Evolutionary conservation across 2,888 invertebrate species (phyloP).

Genomic region (Cheilosia urbana): DNA sequence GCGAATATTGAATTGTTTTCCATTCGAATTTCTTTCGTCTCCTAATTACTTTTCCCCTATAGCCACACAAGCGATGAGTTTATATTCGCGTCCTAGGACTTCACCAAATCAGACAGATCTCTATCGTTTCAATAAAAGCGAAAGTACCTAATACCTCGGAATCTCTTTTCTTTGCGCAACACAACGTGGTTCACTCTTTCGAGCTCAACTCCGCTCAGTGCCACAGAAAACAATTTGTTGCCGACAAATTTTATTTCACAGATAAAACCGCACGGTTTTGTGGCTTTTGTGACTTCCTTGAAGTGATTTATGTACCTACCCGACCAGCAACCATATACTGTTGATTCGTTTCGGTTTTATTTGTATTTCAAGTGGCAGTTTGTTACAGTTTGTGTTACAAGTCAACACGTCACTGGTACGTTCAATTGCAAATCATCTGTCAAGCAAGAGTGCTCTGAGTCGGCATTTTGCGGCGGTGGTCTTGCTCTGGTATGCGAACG

Average conservation of each 20-base stretch:
- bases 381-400: background rate
- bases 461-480: no score
- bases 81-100: slow-evolving; percentile 13
- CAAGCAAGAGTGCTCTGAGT: no score
- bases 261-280: slow-evolving; percentile 43
- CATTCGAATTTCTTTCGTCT: slow-evolving; percentile 20
- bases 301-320: slow-evolving; percentile 46
- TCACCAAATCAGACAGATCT: slow-evolving; percentile 25
- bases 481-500: no score
- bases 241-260: slow-evolving; percentile 38
- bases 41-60: slow-evolving; percentile 33
- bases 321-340: background rate
- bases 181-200: slow-evolving; percentile 2
- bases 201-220: background rate
- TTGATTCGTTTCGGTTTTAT: background rate
- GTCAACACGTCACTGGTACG: background rate
- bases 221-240: slow-evolving; percentile 38
- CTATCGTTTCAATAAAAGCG: slow-evolving; percentile 19
- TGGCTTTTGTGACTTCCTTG: slow-evolving; percentile 54
- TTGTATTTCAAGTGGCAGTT: background rate
- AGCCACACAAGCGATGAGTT: slow-evolving; percentile 18
- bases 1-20: background rate
- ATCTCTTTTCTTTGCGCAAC: slow-evolving; percentile 18
- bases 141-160: slow-evolving; percentile 23
- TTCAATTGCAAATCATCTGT: background rate